Percentiles rank a stretch among this genome's conserved stretches.
Conservation (phyloP, 2,888 invertebrate species). For the Ophonus ardosiacus region DNA sequence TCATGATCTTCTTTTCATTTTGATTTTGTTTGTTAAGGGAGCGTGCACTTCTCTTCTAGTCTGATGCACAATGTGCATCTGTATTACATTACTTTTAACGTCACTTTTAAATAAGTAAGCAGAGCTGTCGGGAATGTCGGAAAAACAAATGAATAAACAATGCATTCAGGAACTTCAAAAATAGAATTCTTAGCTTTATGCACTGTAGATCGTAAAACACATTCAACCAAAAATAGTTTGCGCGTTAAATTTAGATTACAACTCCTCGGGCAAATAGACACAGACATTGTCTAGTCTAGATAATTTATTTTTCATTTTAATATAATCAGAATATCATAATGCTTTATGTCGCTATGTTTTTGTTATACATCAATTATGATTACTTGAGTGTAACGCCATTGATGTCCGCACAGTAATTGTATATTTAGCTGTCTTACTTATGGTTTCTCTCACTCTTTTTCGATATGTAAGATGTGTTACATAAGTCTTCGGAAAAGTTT, state of each 20-base stretch:
- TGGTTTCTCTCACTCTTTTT: too few relatives aligned
- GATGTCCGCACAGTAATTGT: too few relatives aligned
- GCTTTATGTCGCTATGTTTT: too few relatives aligned
- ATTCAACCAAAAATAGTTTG: slow-evolving; percentile 12
- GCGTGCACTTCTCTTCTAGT: background rate
- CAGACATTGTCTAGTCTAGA: background rate
- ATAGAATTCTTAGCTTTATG: slow-evolving; percentile 36
- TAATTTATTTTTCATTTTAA: too few relatives aligned
- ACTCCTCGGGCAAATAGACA: background rate
- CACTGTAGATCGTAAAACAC: slow-evolving; percentile 31
- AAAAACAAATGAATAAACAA: slow-evolving; percentile 44
- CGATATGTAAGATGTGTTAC: too few relatives aligned
- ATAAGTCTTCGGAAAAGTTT: too few relatives aligned
- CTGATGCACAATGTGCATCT: background rate
- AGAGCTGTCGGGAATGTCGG: slow-evolving; percentile 5
- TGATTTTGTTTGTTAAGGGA: background rate
- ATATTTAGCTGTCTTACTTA: too few relatives aligned
- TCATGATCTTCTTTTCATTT: background rate
- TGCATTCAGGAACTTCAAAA: slow-evolving; percentile 29
- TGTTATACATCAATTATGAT: too few relatives aligned
- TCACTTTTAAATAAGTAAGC: slow-evolving; percentile 12
- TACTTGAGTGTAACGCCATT: too few relatives aligned
- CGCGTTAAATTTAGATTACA: slow-evolving; percentile 17
- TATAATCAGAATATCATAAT: too few relatives aligned
- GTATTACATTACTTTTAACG: slow-evolving; percentile 4